Evolutionary conservation across 1,140 invertebrate species (phyloP).

Genomic region (Drosophila grimshawi): DNA sequence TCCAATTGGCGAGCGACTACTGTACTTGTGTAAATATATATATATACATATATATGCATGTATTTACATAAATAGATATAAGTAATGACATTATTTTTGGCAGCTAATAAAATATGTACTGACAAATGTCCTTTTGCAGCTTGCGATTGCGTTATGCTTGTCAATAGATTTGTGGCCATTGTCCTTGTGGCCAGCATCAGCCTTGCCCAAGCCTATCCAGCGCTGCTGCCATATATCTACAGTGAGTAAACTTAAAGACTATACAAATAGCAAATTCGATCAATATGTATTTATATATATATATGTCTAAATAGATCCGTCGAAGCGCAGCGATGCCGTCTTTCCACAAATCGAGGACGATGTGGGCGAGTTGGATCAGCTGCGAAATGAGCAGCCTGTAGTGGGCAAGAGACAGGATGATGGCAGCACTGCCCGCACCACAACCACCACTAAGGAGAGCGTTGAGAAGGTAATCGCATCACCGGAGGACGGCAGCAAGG

Average conservation of each 20-base stretch:
- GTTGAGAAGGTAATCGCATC: slow-evolving; percentile 51
- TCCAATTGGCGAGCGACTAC: not conserved
- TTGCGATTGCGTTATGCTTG: slow-evolving; percentile 56
- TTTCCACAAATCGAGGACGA: slow-evolving; percentile 76
- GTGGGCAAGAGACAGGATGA: slow-evolving; percentile 58
- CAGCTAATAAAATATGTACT: slow-evolving; percentile 66
- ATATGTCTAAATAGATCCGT: slow-evolving; percentile 43
- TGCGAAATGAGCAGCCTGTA: slow-evolving; percentile 49
- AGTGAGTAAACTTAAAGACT: slow-evolving; percentile 49
- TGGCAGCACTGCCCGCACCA: slow-evolving; percentile 64
- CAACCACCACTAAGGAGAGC: slow-evolving; percentile 69
- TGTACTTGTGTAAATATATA: slow-evolving; percentile 29
- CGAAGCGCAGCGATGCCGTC: slow-evolving; percentile 38
- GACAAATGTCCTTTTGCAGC: slow-evolving; percentile 67
- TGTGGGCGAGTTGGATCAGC: slow-evolving; percentile 75
- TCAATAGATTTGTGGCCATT: slow-evolving; percentile 54
- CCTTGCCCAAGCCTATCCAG: slow-evolving; percentile 67
- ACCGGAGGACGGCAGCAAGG: slow-evolving; percentile 30
- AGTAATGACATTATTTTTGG: slow-evolving; percentile 59
- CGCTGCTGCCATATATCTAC: slow-evolving; percentile 69
- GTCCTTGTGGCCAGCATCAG: slow-evolving; percentile 62
- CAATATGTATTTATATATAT: not conserved
- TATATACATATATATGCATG: not conserved
- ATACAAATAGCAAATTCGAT: not conserved
- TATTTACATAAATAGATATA: slow-evolving; percentile 14